Evolutionary conservation across 2,888 invertebrate species (phyloP), one percentile per base, ranked within the genome.

Genomic region (Sinelater perroti): DNA sequence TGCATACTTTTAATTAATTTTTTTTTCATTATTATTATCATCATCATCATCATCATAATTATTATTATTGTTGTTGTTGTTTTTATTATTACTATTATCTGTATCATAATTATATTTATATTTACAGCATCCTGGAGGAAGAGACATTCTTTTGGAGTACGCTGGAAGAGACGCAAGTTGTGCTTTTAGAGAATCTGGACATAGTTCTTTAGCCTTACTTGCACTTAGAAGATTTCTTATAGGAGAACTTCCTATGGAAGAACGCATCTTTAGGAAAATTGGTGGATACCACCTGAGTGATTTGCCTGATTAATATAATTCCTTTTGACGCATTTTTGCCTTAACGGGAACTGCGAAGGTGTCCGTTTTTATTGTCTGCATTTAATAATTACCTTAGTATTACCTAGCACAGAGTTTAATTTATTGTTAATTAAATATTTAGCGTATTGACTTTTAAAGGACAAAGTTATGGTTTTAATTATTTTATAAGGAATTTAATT

Each of bases 91-190:
- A 24, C 24, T 7, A 5, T 24, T 28, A 28, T n/a, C 28, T 28
- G 10, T n/a, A 28, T 28, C 8, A 36, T 18, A 55, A 24, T 54
- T 52, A 20, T 59, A 63, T 5, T 64, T 64, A 67, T 64, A 74
- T 70, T 76, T 76, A 3, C 73, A 90, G 85, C 94, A 95, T 78
- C 93, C 93, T 0, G 94, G 93, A 49, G 93, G 94, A 4, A 82
- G 83, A 7, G 92, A 93, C 61, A 83, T 94, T 11, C 84, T 95
- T 67, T 75, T 92, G 67, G 94, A 95, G 70, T 87, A 91, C 75
- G 93, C 92, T 0, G 94, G 94, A 0, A 82, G 89, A 7, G 94
- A 94, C 75, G 93, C 92, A 0, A 93, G 90, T 17, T 81, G 90
- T 1, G 90, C 93, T 0, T 94, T 93, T 78, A 82, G 90, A 10